Evolutionary conservation across 2,888 invertebrate genomes (phyloP), one percentile per base, ranked within the genome.

Genomic region (Dryadula phaetusa): DNA sequence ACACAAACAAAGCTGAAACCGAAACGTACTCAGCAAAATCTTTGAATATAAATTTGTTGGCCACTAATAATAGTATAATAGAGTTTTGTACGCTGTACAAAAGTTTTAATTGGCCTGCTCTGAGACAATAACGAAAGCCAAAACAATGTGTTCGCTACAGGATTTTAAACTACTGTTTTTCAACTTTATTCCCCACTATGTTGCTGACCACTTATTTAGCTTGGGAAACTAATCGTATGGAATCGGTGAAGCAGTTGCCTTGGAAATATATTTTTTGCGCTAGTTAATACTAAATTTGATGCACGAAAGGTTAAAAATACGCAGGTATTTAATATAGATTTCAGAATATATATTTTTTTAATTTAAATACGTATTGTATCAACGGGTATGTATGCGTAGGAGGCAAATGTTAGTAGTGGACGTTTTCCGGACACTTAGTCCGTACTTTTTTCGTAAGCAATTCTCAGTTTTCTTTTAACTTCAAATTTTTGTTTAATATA

Each of bases 41-140:
- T 60, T 60, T 44, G 16, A 49, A 64, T 56, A 34, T 40, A 40
- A 58, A 56, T 49, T 58, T 63, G 67, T 62, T 42, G 62, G 46
- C 64, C 67, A 61, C 67, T 68, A 70, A 72, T 72, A 70, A 72
- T 65, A 69, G 67, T 70, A 67, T 69, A 70, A 70, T 70, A 69
- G 72, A 69, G 64, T 72, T 72, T 66, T 58, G 65, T 67, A 47
- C 66, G 40, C 49, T 44, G 62, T 25, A 46, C 60, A 32, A 69
- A 73, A 73, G 66, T 73, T 72, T 73, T 73, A 73, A 73, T 73
- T 73, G 72, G 72, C 56, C 44, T 65, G 64, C 66, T 70, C 53
- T 22, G 67, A 62, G 56, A 64, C 62, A 67, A 64, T 64, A 61
- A 60, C 64, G 66, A 28, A 44, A 52, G 28, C 42, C 60, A 47